Evolutionary conservation across 2,888 invertebrate genomes (phyloP).

Genomic region (Mimas tiliae): DNA sequence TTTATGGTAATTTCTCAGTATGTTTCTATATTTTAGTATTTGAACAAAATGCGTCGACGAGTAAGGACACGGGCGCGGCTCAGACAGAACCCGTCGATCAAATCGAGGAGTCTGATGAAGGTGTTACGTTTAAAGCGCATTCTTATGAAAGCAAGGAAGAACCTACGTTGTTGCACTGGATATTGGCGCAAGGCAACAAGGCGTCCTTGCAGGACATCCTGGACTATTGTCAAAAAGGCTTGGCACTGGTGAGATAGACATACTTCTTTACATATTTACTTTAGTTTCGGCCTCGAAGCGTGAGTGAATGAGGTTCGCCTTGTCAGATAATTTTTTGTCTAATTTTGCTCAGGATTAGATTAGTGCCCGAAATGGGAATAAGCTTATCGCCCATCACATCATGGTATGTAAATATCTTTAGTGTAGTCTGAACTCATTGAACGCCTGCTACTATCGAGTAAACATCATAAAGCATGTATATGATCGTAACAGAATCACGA

Average conservation of each 20-base stretch:
- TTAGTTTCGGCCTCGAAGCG: background rate
- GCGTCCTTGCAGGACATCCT: slow-evolving; percentile 91
- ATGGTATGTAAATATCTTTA: too few relatives aligned
- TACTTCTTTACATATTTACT: background rate
- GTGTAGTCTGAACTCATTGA: too few relatives aligned
- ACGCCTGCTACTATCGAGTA: too few relatives aligned
- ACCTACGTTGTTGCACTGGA: slow-evolving; percentile 92
- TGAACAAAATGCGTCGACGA: slow-evolving; percentile 62
- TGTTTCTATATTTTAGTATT: slow-evolving; percentile 57
- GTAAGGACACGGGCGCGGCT: slow-evolving; percentile 52
- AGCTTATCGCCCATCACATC: too few relatives aligned
- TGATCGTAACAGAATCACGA: slow-evolving; percentile 22
- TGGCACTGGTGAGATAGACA: slow-evolving; percentile 85
- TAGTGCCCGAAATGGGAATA: too few relatives aligned
- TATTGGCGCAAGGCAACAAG: slow-evolving; percentile 92
- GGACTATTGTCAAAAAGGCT: slow-evolving; percentile 90
- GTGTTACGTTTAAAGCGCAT: slow-evolving; percentile 63
- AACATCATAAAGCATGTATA: background rate
- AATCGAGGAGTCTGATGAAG: slow-evolving; percentile 68
- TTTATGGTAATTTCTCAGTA: too few relatives aligned
- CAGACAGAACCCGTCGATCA: slow-evolving; percentile 1
- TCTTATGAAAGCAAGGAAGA: slow-evolving; percentile 72
- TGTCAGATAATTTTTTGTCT: too few relatives aligned
- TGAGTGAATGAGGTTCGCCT: too few relatives aligned
- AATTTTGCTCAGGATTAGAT: too few relatives aligned